Base-by-base conservation (phyloP, 2,888 invertebrate genomes). In the Incurvaria masculella region DNA sequence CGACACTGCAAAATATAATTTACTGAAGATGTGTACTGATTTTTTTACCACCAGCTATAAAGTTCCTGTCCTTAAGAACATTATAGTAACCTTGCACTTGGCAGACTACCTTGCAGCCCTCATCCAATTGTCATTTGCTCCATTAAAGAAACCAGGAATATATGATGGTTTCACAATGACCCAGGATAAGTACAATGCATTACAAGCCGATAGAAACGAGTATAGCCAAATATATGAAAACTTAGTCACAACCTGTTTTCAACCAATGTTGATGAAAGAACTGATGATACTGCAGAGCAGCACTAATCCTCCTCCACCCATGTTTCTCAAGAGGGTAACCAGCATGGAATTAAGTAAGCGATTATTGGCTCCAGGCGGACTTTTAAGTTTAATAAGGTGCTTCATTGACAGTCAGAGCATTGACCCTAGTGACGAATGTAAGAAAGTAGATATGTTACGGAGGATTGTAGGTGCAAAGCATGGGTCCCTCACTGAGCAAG, bases 91-190 rank as follows among this genome's bases (percentile, higher is more conserved):
- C 45, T 66, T 82, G 54, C 78, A 81, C 68, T 62, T 86, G 49
- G 75, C 78, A 61, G 81, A 82, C 62, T 72, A 89, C 54, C 65
- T 91, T 45, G 85, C 86, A 49, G 83, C 82, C 2, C 65, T 89
- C 21, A 81, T 89, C 56, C 90, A 90, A 66, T 67, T 91, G 44
- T 73, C 83, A 21, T 83, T 83, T 72, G 85, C 85, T 33, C 86
- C 86, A 6, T 60, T 88, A 26, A 82, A 80, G 52, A 82, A 85
- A 66, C 84, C 87, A 48, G 66, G 73, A 1, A 55, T 54, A 8
- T 75, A 75, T 50, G 50, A 55, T 2, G 60, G 64, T 48, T 69
- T 81, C 62, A 58, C 59, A 44, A 86, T 87, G 83, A 82, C 86
- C 1, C 56, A 67, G 56, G 80, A 81, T 53, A 65, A 81, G 53